Percentiles rank a stretch among this genome's conserved stretches.
Conservation (phyloP, 1,140 invertebrate species). For the Pogonognathellus flavescens region DNA sequence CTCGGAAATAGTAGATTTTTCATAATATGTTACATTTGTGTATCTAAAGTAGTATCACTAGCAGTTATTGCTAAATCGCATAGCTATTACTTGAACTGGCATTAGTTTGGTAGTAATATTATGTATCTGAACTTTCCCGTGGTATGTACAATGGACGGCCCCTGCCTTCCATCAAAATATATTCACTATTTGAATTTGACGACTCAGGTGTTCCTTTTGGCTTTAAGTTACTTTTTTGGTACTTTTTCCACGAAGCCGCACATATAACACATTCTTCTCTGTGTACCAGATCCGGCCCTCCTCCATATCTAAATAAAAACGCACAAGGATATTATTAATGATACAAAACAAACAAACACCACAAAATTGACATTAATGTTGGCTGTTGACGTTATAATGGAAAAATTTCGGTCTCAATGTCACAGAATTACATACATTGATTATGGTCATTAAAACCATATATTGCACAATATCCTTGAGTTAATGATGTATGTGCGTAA, state of each 20-base stretch:
- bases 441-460: no score
- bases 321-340: background rate
- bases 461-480: no score
- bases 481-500: no score
- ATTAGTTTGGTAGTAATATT: conserved; percentile 16
- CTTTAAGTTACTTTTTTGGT: conserved; percentile 49
- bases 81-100: conserved; percentile 30
- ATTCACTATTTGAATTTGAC: background rate
- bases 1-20: conserved; percentile 36
- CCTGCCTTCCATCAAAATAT: background rate
- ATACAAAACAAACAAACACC: background rate
- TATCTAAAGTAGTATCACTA: conserved; percentile 25
- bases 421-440: no score
- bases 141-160: background rate
- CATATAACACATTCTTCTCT: conserved; percentile 61
- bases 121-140: background rate
- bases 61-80: conserved; percentile 42
- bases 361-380: no score
- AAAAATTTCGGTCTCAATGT: no score
- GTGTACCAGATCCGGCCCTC: conserved; percentile 62
- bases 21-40: conserved; percentile 5
- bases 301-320: conserved; percentile 61
- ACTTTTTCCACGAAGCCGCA: conserved; percentile 61
- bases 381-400: no score
- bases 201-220: conserved; percentile 28